Percentiles rank a stretch among this genome's conserved stretches.
Conservation (phyloP, 1,140 invertebrate species). For the Zelostemma sp. region DNA sequence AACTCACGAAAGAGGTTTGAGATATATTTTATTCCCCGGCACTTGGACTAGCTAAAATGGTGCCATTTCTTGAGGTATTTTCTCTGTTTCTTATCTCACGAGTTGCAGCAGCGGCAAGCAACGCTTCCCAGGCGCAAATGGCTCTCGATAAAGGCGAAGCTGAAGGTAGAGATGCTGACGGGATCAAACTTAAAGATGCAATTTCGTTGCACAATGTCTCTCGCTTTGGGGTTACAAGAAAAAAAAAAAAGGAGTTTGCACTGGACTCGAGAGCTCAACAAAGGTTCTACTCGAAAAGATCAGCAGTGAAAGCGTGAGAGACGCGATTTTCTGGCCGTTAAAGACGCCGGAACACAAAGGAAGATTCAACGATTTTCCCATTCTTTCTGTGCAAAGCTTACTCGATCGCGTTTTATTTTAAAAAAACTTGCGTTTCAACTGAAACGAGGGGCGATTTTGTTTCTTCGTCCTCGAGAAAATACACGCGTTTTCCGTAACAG, state of each 20-base stretch:
- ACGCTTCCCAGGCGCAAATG: conserved; percentile 14
- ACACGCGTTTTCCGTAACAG: too few species aligned
- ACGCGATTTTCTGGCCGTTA: conserved; percentile 11
- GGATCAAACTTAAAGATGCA: background rate
- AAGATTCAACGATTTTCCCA: background rate
- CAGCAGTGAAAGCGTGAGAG: conserved; percentile 27
- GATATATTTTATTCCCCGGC: background rate
- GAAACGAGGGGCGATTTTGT: too few species aligned
- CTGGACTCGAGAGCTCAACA: conserved; percentile 7
- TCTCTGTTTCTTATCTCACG: conserved; percentile 23
- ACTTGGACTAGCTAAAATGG: conserved; percentile 15
- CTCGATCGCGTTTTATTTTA: too few species aligned
- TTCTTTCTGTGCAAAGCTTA: conserved; percentile 1
- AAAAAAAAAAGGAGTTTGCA: conserved; percentile 9
- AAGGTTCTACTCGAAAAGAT: conserved; percentile 18
- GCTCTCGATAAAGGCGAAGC: conserved; percentile 20
- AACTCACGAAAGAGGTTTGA: background rate
- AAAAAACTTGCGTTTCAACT: too few species aligned
- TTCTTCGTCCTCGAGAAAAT: too few species aligned
- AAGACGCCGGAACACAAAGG: conserved; percentile 11
- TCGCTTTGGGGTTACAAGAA: background rate
- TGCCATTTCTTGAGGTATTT: conserved; percentile 25
- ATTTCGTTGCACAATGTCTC: conserved; percentile 12
- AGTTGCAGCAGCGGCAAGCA: conserved; percentile 21
- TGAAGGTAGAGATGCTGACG: conserved; percentile 3